Conservation (phyloP, 1,140 invertebrate genomes). For the Drosophila malerkotliana region DNA sequence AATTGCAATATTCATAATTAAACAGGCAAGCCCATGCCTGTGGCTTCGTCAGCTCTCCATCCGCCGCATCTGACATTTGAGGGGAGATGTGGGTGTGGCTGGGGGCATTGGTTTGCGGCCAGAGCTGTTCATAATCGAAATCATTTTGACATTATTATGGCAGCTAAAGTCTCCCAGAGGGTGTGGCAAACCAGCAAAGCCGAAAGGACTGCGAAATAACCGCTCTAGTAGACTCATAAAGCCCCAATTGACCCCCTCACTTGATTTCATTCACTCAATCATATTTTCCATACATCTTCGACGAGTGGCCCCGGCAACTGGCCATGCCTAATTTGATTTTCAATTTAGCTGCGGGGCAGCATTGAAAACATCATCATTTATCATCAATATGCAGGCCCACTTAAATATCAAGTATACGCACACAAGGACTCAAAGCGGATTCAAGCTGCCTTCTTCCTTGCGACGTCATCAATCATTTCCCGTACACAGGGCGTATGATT, state of each 20-base stretch:
- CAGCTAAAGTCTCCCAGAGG: constrained; percentile 11
- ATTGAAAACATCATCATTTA: constrained; percentile 53
- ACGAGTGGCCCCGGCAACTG: not conserved
- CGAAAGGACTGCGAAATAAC: constrained; percentile 15
- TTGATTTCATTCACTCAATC: constrained; percentile 6
- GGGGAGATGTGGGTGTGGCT: not conserved
- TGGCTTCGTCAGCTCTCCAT: constrained; percentile 29
- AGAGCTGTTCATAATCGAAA: constrained; percentile 47
- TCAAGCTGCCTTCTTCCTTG: constrained; percentile 18
- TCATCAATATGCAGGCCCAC: constrained; percentile 54
- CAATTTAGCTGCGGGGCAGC: constrained; percentile 10
- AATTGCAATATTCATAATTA: constrained; percentile 74
- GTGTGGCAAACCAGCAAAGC: constrained; percentile 9
- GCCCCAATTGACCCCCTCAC: not conserved
- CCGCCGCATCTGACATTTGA: not conserved
- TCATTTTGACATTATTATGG: constrained; percentile 34
- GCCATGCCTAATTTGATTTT: constrained; percentile 47
- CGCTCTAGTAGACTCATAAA: constrained; percentile 8
- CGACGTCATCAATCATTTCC: constrained; percentile 57
- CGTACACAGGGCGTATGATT: constrained; percentile 54
- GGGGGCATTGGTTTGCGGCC: constrained; percentile 21
- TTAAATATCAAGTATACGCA: constrained; percentile 66
- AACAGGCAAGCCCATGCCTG: constrained; percentile 42
- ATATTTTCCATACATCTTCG: constrained; percentile 11
- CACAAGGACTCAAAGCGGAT: constrained; percentile 4